A percentile compares a stretch with the other conserved stretches of the same genome.
Evolutionary conservation across 2,113 vertebrate genomes (phyloP).

Genomic region (Ciconia stormi): DNA sequence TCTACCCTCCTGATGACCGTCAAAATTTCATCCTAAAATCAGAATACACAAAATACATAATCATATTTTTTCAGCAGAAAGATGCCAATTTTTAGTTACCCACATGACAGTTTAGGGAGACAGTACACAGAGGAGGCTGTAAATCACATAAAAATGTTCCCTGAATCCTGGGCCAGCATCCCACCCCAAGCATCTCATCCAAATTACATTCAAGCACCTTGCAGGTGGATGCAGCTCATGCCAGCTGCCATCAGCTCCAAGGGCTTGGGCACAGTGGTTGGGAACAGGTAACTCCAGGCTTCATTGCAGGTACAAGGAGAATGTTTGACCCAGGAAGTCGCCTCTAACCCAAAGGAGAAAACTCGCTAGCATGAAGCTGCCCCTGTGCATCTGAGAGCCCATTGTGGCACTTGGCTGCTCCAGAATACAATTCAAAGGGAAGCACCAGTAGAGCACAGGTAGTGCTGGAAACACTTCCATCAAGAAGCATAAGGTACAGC

Average conservation of each 20-base stretch:
- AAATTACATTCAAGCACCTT: not conserved
- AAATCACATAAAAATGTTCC: not conserved
- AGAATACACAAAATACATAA: not conserved
- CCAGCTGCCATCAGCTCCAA: not conserved
- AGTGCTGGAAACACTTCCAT: not conserved
- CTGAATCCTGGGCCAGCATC: not conserved
- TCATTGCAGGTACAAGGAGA: not conserved
- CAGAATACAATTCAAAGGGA: not conserved
- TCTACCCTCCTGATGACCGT: constrained; percentile 98
- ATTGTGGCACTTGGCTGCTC: not conserved
- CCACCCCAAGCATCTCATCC: not conserved
- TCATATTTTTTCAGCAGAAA: not conserved
- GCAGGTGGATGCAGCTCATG: not conserved
- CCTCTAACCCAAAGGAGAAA: not conserved
- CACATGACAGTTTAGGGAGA: not conserved
- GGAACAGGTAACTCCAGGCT: not conserved
- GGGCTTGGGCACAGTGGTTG: not conserved
- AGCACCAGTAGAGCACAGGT: not conserved
- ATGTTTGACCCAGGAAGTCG: not conserved
- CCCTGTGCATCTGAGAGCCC: not conserved
- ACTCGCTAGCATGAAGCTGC: not conserved
- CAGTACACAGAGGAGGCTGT: not conserved
- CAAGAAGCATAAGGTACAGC: not conserved
- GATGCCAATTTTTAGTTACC: not conserved
- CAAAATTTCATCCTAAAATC: constrained; percentile 91